Evolutionary conservation across 2,888 invertebrate genomes (phyloP), one percentile per base, ranked within the genome.

Genomic region (Conistra vaccinii): DNA sequence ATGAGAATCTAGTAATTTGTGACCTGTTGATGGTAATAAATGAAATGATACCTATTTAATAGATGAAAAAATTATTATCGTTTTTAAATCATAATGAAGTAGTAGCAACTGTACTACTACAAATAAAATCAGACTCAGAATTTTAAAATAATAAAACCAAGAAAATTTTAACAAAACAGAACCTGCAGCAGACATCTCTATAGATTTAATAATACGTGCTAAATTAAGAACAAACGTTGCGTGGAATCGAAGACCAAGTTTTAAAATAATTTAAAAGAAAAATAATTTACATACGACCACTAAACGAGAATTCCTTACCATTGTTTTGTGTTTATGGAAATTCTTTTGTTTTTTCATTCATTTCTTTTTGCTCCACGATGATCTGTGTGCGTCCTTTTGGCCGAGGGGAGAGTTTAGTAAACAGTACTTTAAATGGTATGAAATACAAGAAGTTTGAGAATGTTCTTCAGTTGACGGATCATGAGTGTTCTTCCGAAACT

Each of bases 221-320:
- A 73, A 81, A 77, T 81, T 76, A 76, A 60, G 76, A 73, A 70
- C 26, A 74, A 82, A 82, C 75, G 55, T 10, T 45, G 51, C 55
- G n/a, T 65, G n/a, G 48, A 76, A 81, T 81, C 71, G 69, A 78
- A 82, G 53, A 80, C 32, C 70, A 73, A 68, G 39, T 60, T 73
- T 71, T 73, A 73, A n/a, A n/a, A 79, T 75, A 79, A 79, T 77
- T 71, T 14, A 71, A 85, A 69, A 73, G 73, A 67, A 80, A 72
- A 75, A 79, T 80, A 71, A 78, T 82, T 75, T 71, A 77, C 73
- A 78, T 72, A 69, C 68, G 69, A 69, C 45, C 51, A 57, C 70
- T 29, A 71, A 79, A 77, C 78, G 68, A 77, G 68, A 73, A 85
- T 75, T 62, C 69, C 77, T 77, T 82, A 85, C 80, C 72, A 85